Conservation (phyloP, 2,888 invertebrate genomes). For the Halictus ligatus region DNA sequence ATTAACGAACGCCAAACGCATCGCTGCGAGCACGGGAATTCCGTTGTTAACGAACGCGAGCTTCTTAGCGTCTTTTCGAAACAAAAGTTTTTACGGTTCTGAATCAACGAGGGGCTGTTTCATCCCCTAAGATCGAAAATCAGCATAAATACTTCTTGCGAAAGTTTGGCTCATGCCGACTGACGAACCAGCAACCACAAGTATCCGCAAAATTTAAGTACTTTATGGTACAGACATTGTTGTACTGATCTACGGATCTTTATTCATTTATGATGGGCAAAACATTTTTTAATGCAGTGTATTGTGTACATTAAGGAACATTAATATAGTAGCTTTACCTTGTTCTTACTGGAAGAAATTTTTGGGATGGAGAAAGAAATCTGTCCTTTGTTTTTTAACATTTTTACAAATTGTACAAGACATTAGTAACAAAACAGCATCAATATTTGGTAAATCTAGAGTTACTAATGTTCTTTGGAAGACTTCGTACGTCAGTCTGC, state of each 20-base stretch:
- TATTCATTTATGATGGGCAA: background rate
- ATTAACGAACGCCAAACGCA: constrained; percentile 26
- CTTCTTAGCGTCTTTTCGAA: background rate
- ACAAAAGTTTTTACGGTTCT: background rate
- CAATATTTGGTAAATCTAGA: background rate
- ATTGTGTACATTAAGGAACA: too few relatives aligned
- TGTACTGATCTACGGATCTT: background rate
- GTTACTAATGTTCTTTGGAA: background rate
- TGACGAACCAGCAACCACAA: background rate
- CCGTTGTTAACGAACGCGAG: background rate
- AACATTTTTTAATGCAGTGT: background rate
- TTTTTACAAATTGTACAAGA: too few relatives aligned
- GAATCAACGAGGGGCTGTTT: background rate
- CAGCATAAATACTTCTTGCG: background rate
- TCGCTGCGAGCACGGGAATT: constrained; percentile 26
- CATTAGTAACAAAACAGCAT: too few relatives aligned
- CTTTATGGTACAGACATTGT: background rate
- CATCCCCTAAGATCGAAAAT: background rate
- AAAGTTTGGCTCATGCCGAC: background rate
- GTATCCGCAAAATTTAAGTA: background rate
- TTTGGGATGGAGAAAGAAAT: too few relatives aligned
- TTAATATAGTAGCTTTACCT: too few relatives aligned
- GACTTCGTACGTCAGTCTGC: background rate
- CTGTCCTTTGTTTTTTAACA: too few relatives aligned
- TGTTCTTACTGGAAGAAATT: too few relatives aligned